Conservation (phyloP, 2,113 vertebrate species). For the Phocoena phocoena region DNA sequence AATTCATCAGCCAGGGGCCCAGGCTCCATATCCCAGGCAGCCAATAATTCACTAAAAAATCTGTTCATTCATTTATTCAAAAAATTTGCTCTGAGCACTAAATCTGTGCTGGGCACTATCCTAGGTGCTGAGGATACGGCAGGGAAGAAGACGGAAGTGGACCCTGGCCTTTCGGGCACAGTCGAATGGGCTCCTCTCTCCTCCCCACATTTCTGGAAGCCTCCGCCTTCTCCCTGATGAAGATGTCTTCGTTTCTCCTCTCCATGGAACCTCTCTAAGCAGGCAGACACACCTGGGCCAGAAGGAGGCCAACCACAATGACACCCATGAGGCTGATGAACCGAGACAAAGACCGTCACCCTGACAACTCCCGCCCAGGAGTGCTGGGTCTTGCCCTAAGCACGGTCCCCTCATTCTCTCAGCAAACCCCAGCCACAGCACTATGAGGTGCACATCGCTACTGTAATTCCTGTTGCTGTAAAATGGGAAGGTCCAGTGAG, state of each 20-base stretch:
- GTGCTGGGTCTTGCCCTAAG: not conserved
- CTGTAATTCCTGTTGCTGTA: not conserved
- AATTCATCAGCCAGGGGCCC: not conserved
- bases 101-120: not conserved
- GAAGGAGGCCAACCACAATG: not conserved
- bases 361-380: not conserved
- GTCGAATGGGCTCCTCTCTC: not conserved
- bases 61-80: not conserved
- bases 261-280: not conserved
- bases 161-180: not conserved
- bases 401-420: not conserved
- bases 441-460: accelerated
- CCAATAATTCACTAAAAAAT: not conserved
- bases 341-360: not conserved
- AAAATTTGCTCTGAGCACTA: not conserved
- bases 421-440: not conserved
- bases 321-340: not conserved
- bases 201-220: not conserved
- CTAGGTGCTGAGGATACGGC: not conserved
- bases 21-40: not conserved
- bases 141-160: not conserved
- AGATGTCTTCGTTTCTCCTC: not conserved
- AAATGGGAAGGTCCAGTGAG: not conserved
- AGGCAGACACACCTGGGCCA: not conserved
- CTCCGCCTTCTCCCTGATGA: not conserved